Conservation (phyloP, 2,888 invertebrate genomes). For the Sinotaia quadrata region DNA sequence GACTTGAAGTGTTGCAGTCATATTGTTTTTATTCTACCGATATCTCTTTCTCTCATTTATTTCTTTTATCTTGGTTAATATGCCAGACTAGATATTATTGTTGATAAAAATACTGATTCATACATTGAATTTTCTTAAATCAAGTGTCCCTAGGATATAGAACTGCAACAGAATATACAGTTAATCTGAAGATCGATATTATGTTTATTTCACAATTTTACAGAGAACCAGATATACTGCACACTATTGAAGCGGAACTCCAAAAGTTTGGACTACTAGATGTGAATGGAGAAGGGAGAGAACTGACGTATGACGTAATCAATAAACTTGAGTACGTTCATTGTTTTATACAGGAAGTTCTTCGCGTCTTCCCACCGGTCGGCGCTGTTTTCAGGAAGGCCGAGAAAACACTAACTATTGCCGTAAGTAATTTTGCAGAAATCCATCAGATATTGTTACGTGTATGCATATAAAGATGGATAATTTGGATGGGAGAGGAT, state of each 20-base stretch:
- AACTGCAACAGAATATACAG: too few relatives aligned
- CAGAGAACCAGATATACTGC: conserved; percentile 39
- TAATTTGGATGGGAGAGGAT: too few relatives aligned
- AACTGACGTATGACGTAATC: conserved; percentile 40
- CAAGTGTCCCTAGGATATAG: too few relatives aligned
- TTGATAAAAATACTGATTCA: too few relatives aligned
- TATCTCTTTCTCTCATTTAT: too few relatives aligned
- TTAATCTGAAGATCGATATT: too few relatives aligned
- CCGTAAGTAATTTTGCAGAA: conserved; percentile 30
- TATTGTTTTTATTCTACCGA: background rate
- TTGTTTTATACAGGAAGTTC: conserved; percentile 48
- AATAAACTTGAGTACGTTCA: conserved; percentile 47
- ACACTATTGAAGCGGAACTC: conserved; percentile 53
- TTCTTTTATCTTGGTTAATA: too few relatives aligned
- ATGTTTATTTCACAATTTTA: too few relatives aligned
- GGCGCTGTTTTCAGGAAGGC: conserved; percentile 38
- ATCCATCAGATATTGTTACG: too few relatives aligned
- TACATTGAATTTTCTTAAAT: too few relatives aligned
- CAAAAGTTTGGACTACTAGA: conserved; percentile 43
- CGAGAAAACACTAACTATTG: conserved; percentile 35
- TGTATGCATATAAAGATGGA: too few relatives aligned
- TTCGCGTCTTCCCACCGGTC: conserved; percentile 40
- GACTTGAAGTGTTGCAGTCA: background rate
- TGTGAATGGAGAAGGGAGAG: conserved; percentile 8
- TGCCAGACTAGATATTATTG: too few relatives aligned